Conservation (phyloP, 2,888 invertebrate genomes). For the Drosophila buzzatii region DNA sequence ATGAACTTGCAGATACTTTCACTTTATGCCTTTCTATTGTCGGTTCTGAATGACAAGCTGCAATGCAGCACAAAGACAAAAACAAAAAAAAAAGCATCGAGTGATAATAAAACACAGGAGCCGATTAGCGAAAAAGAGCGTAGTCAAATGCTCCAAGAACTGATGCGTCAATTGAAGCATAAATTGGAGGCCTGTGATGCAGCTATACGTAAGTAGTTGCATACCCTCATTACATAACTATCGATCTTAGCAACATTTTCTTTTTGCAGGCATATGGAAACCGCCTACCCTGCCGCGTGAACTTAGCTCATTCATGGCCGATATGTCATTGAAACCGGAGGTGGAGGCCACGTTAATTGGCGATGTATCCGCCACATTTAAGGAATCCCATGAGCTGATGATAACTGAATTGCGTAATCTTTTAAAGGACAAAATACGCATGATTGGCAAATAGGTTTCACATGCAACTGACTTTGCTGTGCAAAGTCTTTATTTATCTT, state of each 20-base stretch:
- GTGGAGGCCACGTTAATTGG: constrained; percentile 83
- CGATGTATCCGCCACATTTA: constrained; percentile 83
- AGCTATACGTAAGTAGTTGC: constrained; percentile 78
- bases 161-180: constrained; percentile 84
- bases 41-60: constrained; percentile 83
- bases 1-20: constrained; percentile 81
- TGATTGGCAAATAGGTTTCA: constrained; percentile 81
- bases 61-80: constrained; percentile 80
- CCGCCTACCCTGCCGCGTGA: constrained; percentile 81
- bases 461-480: constrained; percentile 58
- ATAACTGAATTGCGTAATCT: constrained; percentile 83
- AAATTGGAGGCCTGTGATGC: constrained; percentile 83
- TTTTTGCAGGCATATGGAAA: constrained; percentile 79
- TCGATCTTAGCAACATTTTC: not conserved
- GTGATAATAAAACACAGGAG: constrained; percentile 61
- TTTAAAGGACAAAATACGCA: constrained; percentile 85
- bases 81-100: constrained; percentile 63
- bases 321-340: constrained; percentile 84
- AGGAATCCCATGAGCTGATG: constrained; percentile 83
- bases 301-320: constrained; percentile 84
- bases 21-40: constrained; percentile 84
- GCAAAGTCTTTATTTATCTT: constrained; percentile 52
- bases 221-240: not conserved
- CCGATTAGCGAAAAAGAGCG: constrained; percentile 83
- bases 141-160: constrained; percentile 80